These are phyloP conservation scores for Leptobrachium ailaonicum DNA, from an alignment of 2,113 vertebrate species.

Conservation along the genomic window DNA sequence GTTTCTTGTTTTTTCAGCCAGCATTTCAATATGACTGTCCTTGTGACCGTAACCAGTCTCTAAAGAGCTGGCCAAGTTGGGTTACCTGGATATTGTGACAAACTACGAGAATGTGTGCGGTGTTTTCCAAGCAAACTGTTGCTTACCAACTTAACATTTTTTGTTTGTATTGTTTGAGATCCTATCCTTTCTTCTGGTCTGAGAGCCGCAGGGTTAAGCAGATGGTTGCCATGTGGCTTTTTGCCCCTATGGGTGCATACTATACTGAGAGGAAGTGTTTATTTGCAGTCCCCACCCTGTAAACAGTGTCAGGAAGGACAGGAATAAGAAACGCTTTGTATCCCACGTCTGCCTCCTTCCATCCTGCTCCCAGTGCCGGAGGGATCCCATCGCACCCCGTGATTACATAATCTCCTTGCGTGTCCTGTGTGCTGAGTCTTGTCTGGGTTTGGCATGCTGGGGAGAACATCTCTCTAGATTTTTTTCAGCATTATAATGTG, in stretches of 20 bases:
- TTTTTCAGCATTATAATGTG: neutral
- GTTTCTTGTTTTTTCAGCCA: no score
- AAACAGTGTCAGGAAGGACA: slow-evolving; percentile 31
- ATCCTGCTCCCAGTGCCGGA: neutral
- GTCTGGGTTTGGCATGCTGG: neutral
- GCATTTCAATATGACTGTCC: neutral
- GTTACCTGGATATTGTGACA: neutral
- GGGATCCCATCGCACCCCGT: neutral
- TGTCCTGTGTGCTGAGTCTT: neutral
- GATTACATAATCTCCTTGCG: neutral
- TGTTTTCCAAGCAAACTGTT: neutral
- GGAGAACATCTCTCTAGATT: neutral
- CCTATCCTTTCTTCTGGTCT: neutral
- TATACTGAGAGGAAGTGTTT: slow-evolving; percentile 37
- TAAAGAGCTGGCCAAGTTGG: neutral
- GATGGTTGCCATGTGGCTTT: slow-evolving; percentile 32
- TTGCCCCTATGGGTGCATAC: slow-evolving; percentile 17
- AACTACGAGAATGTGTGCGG: neutral
- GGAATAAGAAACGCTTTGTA: slow-evolving; percentile 17
- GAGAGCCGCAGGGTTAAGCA: slow-evolving; percentile 10
- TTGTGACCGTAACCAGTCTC: neutral
- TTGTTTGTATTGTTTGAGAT: neutral
- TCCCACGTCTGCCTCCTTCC: neutral
- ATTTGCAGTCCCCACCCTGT: slow-evolving; percentile 37
- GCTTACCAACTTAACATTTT: no score